These are phyloP conservation scores for Lanius collurio DNA, from an alignment of 2,113 vertebrate genomes.

Conservation along the genomic window DNA sequence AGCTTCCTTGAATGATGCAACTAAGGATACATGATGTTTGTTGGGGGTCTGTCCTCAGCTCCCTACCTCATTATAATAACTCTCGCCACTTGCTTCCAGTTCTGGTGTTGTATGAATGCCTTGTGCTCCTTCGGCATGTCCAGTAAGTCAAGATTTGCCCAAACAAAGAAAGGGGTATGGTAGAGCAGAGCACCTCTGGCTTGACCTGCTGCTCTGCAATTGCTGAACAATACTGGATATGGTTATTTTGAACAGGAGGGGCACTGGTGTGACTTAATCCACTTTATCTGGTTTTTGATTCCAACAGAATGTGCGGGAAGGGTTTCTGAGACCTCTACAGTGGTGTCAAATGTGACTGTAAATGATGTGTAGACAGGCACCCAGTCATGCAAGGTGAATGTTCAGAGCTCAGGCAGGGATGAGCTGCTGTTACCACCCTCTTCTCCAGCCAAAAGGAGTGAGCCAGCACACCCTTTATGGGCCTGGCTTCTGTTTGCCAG, in stretches of 20 bases:
- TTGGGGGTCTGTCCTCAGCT: neutral
- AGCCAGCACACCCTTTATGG: neutral
- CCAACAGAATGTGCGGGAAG: neutral
- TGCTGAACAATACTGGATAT: neutral
- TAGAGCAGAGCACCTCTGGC: neutral
- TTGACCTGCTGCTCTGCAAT: neutral
- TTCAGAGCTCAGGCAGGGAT: neutral
- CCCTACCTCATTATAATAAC: rapidly evolving
- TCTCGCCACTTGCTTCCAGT: neutral
- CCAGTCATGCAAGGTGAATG: rapidly evolving
- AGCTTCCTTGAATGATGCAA: neutral
- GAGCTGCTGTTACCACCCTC: neutral
- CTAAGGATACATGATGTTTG: neutral
- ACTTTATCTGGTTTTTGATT: neutral
- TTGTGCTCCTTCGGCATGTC: neutral
- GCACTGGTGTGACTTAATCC: neutral
- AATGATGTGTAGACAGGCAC: neutral
- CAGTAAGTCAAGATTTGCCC: neutral
- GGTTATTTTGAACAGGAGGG: neutral
- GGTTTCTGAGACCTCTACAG: neutral
- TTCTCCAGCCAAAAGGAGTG: neutral
- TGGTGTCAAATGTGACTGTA: neutral
- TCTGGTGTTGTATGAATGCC: neutral
- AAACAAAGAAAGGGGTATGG: neutral
- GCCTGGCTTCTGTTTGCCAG: neutral